Conservation (phyloP, 2,888 invertebrate species). For the Nysson spinosus region DNA sequence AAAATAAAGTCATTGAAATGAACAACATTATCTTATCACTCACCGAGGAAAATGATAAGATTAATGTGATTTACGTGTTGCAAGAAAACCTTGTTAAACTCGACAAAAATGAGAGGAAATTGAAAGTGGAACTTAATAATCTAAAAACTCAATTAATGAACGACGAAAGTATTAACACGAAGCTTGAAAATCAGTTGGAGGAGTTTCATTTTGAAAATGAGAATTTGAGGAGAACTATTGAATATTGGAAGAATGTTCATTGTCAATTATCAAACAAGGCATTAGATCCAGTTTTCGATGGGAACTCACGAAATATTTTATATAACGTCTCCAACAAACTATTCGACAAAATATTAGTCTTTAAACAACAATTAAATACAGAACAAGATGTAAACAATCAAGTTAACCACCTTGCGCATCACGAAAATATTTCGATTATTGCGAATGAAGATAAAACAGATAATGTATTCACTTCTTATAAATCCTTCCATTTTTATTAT, state of each 20-base stretch:
- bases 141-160: slow-evolving; percentile 43
- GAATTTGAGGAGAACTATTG: slow-evolving; percentile 36
- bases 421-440: background rate
- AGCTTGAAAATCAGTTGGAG: slow-evolving; percentile 49
- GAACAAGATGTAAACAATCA: slow-evolving; percentile 1
- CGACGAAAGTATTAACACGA: slow-evolving; percentile 45
- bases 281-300: slow-evolving; percentile 9
- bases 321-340: slow-evolving; percentile 33
- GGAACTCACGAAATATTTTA: slow-evolving; percentile 32
- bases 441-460: too few species aligned
- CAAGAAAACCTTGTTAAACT: slow-evolving; percentile 48
- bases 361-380: slow-evolving; percentile 6
- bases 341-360: slow-evolving; percentile 23
- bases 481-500: too few species aligned
- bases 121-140: slow-evolving; percentile 40
- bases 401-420: background rate
- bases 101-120: slow-evolving; percentile 44
- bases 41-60: slow-evolving; percentile 44
- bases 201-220: slow-evolving; percentile 53
- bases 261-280: slow-evolving; percentile 23
- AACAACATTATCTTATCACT: slow-evolving; percentile 39
- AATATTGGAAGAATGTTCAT: slow-evolving; percentile 37
- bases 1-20: slow-evolving; percentile 36
- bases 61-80: slow-evolving; percentile 47
- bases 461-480: too few species aligned